phyloP scores from a whole-genome alignment of 2,797 vertebrate genomes.

The Rallus crepitans region DNA sequence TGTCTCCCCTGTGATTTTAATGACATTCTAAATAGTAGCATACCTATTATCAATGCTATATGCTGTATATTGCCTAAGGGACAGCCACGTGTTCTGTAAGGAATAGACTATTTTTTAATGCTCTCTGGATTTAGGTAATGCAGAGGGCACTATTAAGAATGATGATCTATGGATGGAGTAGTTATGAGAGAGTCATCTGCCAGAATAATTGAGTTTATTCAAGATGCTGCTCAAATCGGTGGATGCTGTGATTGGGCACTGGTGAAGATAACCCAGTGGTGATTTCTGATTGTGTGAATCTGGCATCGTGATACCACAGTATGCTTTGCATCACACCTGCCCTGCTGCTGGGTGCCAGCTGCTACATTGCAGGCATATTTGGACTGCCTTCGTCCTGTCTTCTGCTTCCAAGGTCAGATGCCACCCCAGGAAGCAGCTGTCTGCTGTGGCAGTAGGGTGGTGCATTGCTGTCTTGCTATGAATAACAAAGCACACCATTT shows the following conservation, averaged over 20 bases:
- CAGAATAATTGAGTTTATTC: background rate
- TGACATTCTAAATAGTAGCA: background rate
- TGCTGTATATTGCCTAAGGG: background rate
- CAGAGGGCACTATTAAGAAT: background rate
- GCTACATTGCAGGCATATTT: background rate
- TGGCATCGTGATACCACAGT: background rate
- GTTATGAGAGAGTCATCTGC: background rate
- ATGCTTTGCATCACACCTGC: background rate
- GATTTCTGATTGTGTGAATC: background rate
- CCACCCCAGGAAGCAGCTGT: background rate
- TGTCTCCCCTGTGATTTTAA: background rate
- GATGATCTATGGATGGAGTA: background rate
- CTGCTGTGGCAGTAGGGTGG: background rate
- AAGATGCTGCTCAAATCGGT: background rate
- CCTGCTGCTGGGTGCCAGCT: background rate
- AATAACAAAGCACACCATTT: background rate
- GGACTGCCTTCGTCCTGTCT: background rate
- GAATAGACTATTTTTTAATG: background rate
- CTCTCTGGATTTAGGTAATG: background rate
- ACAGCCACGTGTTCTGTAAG: background rate
- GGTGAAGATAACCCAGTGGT: background rate
- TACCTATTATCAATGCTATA: background rate
- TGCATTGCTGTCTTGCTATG: fast-evolving
- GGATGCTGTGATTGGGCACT: background rate
- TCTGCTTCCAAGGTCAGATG: background rate